These are phyloP conservation scores for Lichenostomus cassidix DNA, from an alignment of 2,113 vertebrate species.

Conservation along the genomic window DNA sequence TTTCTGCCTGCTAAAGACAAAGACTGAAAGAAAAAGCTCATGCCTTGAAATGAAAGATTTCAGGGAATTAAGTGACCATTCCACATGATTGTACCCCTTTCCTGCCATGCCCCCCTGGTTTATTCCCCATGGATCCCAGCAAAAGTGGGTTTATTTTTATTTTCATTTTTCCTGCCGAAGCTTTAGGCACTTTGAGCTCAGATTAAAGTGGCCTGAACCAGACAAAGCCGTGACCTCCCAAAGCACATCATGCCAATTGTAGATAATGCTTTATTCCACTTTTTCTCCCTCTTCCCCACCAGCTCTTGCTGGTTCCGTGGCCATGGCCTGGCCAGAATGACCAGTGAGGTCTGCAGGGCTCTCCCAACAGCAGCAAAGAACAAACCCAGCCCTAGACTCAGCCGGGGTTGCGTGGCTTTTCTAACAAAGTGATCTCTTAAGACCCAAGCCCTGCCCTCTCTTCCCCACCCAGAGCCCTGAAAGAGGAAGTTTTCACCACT, in stretches of 20 bases:
- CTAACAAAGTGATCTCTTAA: background rate
- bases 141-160: background rate
- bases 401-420: background rate
- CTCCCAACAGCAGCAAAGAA: background rate
- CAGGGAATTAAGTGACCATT: background rate
- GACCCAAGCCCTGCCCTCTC: background rate
- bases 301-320: background rate
- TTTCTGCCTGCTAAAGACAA: background rate
- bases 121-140: background rate
- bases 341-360: background rate
- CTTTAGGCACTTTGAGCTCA: background rate
- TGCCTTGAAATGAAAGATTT: background rate
- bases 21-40: background rate
- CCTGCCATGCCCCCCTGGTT: fast-evolving
- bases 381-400: background rate
- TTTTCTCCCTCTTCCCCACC: background rate
- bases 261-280: background rate
- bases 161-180: background rate
- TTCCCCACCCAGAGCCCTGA: background rate
- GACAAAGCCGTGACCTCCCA: background rate
- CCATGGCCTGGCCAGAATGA: background rate
- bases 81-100: too few relatives aligned
- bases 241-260: fast-evolving
- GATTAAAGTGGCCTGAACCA: background rate
- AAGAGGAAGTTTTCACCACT: background rate